Evolutionary conservation across 2,113 vertebrate species (phyloP).

Genomic region (Calyptommatus sinebrachiatus): DNA sequence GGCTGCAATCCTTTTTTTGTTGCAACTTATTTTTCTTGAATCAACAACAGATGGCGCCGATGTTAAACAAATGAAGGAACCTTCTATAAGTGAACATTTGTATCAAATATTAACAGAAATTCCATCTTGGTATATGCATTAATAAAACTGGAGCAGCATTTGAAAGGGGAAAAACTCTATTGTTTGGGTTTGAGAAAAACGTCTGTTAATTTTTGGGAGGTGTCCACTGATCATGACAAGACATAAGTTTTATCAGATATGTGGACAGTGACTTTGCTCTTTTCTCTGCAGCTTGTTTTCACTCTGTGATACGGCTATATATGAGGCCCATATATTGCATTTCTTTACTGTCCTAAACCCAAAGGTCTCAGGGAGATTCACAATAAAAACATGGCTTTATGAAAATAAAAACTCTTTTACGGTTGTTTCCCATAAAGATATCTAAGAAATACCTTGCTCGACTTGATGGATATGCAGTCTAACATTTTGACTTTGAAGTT

Average conservation of each 20-base stretch:
- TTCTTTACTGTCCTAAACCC: not conserved
- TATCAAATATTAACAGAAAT: not conserved
- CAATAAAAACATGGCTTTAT: too few relatives aligned
- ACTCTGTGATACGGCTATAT: not conserved
- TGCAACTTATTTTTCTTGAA: constrained; percentile 9
- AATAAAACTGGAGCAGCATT: constrained; percentile 3
- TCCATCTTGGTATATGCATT: constrained; percentile 10
- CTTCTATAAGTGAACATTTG: not conserved
- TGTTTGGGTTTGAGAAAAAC: not conserved
- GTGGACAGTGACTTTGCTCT: not conserved
- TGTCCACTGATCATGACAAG: not conserved
- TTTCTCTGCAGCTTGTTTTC: not conserved
- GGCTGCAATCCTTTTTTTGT: not conserved
- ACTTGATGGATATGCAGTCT: not conserved
- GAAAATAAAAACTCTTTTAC: not conserved
- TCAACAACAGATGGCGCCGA: constrained; percentile 72
- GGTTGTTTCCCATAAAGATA: too few relatives aligned
- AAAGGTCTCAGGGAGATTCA: not conserved
- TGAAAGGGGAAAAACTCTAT: constrained; percentile 33
- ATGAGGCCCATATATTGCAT: too few relatives aligned
- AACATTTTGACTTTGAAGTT: not conserved
- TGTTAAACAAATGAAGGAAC: constrained; percentile 68
- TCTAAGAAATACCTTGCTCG: not conserved
- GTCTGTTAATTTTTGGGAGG: not conserved
- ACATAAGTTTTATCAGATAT: not conserved